phyloP scores from a whole-genome alignment of 2,888 invertebrate species.

The Andrena bucephala region DNA sequence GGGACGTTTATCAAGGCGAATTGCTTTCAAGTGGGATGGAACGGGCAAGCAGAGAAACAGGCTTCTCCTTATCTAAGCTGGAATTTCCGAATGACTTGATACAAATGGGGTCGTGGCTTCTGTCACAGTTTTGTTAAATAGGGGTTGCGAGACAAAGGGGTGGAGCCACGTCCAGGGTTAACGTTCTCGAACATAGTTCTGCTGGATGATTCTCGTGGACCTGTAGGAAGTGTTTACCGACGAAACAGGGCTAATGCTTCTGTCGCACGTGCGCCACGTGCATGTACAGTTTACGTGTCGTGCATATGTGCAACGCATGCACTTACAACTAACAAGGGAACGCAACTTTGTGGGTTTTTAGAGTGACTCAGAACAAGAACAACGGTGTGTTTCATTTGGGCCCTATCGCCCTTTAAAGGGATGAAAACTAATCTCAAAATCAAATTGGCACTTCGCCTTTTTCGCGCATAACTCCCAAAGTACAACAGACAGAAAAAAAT shows the following conservation, averaged over 20 bases:
- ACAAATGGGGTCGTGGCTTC: constrained; percentile 58
- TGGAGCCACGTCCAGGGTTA: constrained; percentile 39
- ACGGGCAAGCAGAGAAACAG: constrained; percentile 39
- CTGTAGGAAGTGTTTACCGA: constrained; percentile 65
- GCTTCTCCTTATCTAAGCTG: constrained; percentile 51
- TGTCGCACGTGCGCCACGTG: constrained; percentile 48
- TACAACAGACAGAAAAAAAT: no score
- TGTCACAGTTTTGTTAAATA: constrained; percentile 44
- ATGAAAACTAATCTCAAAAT: no score
- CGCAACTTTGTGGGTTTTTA: no score
- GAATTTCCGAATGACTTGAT: constrained; percentile 60
- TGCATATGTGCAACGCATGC: constrained; percentile 3
- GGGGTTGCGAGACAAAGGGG: not conserved
- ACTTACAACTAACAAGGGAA: not conserved
- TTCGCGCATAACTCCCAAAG: no score
- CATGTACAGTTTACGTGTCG: constrained; percentile 29
- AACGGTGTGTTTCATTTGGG: no score
- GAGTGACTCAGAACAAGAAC: no score
- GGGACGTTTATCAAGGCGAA: constrained; percentile 53
- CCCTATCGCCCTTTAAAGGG: no score
- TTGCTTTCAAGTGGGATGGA: constrained; percentile 53
- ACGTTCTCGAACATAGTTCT: constrained; percentile 51
- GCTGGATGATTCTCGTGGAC: constrained; percentile 56
- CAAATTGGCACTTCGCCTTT: no score
- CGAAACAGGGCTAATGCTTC: constrained; percentile 65